Conservation (phyloP, 2,888 invertebrate species). For the Melolontha melolontha region DNA sequence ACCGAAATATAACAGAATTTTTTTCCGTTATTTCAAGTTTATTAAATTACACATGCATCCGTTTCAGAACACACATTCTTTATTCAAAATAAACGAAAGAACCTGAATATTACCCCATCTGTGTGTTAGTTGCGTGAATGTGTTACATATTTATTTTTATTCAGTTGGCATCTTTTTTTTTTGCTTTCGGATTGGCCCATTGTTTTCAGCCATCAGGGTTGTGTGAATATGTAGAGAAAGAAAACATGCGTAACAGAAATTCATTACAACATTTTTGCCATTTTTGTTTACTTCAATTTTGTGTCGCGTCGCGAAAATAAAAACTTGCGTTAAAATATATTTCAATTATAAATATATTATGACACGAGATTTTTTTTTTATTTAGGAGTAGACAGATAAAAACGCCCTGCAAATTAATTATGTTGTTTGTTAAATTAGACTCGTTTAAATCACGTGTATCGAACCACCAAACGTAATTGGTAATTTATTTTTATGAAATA, state of each 20-base stretch:
- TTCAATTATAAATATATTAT: conserved; percentile 1
- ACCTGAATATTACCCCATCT: background rate
- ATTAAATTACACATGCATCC: no score
- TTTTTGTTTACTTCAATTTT: background rate
- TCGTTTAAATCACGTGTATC: no score
- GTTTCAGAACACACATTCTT: no score
- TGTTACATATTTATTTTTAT: conserved; percentile 34
- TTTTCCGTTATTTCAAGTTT: no score
- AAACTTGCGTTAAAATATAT: conserved; percentile 4
- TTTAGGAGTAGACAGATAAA: background rate
- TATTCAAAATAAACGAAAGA: background rate
- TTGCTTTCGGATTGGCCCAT: conserved; percentile 10
- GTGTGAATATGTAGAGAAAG: conserved; percentile 18
- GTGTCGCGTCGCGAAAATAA: background rate
- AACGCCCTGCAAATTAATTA: no score
- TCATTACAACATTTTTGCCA: background rate
- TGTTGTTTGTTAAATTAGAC: no score
- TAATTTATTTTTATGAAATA: no score
- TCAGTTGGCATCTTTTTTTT: conserved; percentile 36
- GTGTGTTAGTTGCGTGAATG: conserved; percentile 33
- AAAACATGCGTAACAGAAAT: background rate
- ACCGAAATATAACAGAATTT: background rate
- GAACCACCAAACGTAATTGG: no score
- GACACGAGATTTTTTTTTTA: background rate
- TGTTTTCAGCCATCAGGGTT: conserved; percentile 18